Evolutionary conservation across 1,140 invertebrate genomes (phyloP), one percentile per base, ranked within the genome.

Genomic region (Lucilia sericata): DNA sequence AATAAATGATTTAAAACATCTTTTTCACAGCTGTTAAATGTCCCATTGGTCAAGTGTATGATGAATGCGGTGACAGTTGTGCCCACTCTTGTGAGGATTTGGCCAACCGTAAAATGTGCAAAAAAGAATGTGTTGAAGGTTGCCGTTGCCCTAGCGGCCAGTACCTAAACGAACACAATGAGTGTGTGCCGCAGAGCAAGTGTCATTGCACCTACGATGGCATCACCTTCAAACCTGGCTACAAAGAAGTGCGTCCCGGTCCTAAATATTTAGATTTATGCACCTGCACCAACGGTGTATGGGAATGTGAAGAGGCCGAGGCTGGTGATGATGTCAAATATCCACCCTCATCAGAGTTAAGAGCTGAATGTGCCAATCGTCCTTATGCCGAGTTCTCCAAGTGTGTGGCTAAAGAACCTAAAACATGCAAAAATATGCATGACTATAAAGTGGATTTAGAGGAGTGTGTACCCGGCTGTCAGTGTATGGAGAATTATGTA

Each of bases 381-480:
- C 91, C 92, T 21, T 94, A 95, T 88, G 92, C 94, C 86, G 94
- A 95, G 86, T 96, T 96, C 85, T 95, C 95, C 5, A 94, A 94
- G 82, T 98, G 97, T 88, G 93, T 94, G 85, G 93, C 95, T 0
- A 92, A 93, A 0, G 95, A 96, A 86, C 95, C 95, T 0, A 90
- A 94, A 42, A 97, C 97, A 0, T 98, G 97, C 91, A 94, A 95
- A 91, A 97, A 96, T 88, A 96, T 97, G 95, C 94, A 96, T 85
- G 91, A 93, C 47, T 85, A 91, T 83, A 60, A 91, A 83, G 75
- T 90, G 85, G 87, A 92, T 84, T 90, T 93, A 0, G 91, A 91
- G 4, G 91, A 94, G 2, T 98, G 96, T 86, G 93, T 93, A 21
- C 92, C 95, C 0, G 96, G 96, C 4, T 98, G 97, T 88, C 91